Percentiles rank a stretch among this genome's conserved stretches.
These are phyloP conservation scores for Sebastes kiyomatsui DNA, from an alignment of 2,797 vertebrate species.

Conservation along the genomic window DNA sequence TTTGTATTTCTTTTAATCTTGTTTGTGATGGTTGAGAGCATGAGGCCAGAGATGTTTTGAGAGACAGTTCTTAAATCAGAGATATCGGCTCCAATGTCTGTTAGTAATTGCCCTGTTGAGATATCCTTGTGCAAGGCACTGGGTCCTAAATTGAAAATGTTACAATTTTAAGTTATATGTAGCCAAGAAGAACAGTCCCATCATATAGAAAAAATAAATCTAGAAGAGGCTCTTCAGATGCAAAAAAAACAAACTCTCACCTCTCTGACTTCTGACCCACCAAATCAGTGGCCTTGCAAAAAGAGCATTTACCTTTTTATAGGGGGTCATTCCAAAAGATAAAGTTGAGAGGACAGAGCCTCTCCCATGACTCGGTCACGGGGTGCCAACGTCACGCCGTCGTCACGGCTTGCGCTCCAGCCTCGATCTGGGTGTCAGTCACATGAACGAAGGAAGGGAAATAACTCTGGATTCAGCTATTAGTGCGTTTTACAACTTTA, in stretches of 20 bases:
- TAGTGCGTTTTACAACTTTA: too few relatives aligned
- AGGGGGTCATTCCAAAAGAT: background rate
- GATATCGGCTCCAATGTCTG: background rate
- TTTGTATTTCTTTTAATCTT: background rate
- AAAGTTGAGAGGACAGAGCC: background rate
- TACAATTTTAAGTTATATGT: background rate
- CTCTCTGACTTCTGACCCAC: background rate
- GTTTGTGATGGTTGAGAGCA: background rate
- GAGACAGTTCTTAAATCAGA: background rate
- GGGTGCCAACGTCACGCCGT: too few relatives aligned
- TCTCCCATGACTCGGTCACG: too few relatives aligned
- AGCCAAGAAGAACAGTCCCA: background rate
- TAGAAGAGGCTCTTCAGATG: background rate
- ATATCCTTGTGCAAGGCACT: background rate
- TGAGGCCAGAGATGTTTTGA: background rate
- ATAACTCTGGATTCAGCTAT: too few relatives aligned
- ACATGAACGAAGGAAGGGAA: too few relatives aligned
- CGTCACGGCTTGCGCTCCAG: fast-evolving
- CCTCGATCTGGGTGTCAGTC: fast-evolving
- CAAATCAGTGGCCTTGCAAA: background rate
- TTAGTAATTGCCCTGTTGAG: background rate
- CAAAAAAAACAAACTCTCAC: background rate
- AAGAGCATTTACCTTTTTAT: background rate
- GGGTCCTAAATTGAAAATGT: background rate
- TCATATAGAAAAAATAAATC: background rate